These are phyloP conservation scores for Bos taurus DNA, from an alignment of 2,113 vertebrate genomes.

Conservation along the genomic window ARS-UCD2.0 NC_037340.1:48181001-48181500, in stretches of 20 bases:
- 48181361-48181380: not conserved
- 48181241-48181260: not conserved
- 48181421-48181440: not conserved
- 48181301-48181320: not conserved
- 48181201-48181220: not conserved
- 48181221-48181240: not conserved
- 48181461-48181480: not conserved
- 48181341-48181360: not conserved
- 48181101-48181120: not conserved
- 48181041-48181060: not conserved
- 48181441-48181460: not conserved
- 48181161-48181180: not conserved
- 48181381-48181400: not conserved
- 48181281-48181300: not conserved
- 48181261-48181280: not conserved
- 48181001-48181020: not conserved
- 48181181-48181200: not conserved
- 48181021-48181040: not conserved
- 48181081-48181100: not conserved
- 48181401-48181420: not conserved
- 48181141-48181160: not conserved
- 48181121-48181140: not conserved
- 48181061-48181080: not conserved
- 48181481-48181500: not conserved
- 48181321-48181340: not conserved